Percentiles rank a stretch among this genome's conserved stretches.
Evolutionary conservation across 2,797 vertebrate genomes (phyloP).

Genomic region (Streptopelia turtur): DNA sequence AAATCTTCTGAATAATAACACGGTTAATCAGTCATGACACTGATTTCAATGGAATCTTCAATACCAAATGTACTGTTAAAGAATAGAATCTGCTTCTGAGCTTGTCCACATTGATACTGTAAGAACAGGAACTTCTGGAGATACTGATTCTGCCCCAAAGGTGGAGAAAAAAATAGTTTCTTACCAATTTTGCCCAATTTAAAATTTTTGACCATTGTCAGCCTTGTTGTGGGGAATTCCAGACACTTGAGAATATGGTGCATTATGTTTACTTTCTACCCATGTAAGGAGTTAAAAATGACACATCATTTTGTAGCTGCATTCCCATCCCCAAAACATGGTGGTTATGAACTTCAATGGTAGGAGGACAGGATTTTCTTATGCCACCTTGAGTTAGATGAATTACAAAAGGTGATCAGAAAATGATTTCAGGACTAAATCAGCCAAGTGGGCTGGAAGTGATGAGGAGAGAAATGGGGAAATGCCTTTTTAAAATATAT

Average conservation of each 20-base stretch:
- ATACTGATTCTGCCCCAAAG: not conserved
- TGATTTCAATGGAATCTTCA: not conserved
- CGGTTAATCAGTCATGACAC: not conserved
- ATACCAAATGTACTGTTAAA: not conserved
- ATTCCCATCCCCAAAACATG: not conserved
- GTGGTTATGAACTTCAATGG: not conserved
- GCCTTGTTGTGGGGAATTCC: not conserved
- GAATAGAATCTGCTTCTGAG: not conserved
- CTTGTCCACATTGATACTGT: not conserved
- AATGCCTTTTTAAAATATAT: not conserved
- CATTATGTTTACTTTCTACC: not conserved
- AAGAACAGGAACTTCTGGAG: not conserved
- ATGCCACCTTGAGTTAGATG: not conserved
- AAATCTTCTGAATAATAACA: not conserved
- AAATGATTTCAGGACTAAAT: not conserved
- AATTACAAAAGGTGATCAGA: not conserved
- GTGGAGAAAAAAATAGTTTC: not conserved
- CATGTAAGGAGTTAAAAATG: not conserved
- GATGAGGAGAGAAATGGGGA: not conserved
- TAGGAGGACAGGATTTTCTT: not conserved
- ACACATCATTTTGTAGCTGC: not conserved
- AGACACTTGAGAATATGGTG: not conserved
- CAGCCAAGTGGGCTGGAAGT: not conserved
- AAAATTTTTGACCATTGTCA: not conserved
- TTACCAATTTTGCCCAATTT: not conserved